Conservation (phyloP, 2,888 invertebrate genomes). For the Zygogramma bicolorata region DNA sequence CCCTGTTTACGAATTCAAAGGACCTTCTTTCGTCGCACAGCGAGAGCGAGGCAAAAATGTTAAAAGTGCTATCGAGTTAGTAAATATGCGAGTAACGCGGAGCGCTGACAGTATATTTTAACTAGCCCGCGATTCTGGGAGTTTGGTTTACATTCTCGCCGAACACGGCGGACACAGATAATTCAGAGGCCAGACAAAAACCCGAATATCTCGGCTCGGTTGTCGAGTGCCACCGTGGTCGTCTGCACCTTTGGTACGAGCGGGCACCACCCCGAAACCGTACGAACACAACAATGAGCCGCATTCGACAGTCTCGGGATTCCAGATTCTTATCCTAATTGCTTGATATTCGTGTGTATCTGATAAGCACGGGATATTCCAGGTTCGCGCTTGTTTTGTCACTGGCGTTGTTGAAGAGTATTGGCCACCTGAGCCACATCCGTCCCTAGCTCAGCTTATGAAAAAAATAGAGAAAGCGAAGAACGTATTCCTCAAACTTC, state of each 20-base stretch:
- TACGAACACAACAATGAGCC: slow-evolving; percentile 40
- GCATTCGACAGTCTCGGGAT: slow-evolving; percentile 36
- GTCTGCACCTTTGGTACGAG: slow-evolving; percentile 60
- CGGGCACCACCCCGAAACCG: slow-evolving; percentile 57
- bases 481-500: too few relatives aligned
- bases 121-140: slow-evolving; percentile 61
- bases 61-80: slow-evolving; percentile 61
- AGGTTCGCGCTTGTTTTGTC: neutral
- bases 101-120: slow-evolving; percentile 65
- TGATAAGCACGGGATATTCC: neutral
- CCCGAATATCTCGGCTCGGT: slow-evolving; percentile 61
- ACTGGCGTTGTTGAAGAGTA: too few relatives aligned
- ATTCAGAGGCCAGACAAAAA: slow-evolving; percentile 61
- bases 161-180: slow-evolving; percentile 66
- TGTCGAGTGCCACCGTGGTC: slow-evolving; percentile 65
- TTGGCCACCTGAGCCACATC: too few relatives aligned
- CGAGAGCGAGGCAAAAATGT: slow-evolving; percentile 52
- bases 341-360: slow-evolving; percentile 21
- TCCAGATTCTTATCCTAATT: slow-evolving; percentile 34
- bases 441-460: too few relatives aligned
- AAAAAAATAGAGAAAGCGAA: too few relatives aligned
- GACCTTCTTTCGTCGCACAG: slow-evolving; percentile 23
- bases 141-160: slow-evolving; percentile 65
- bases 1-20: slow-evolving; percentile 42
- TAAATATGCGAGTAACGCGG: slow-evolving; percentile 64